Evolutionary conservation across 2,888 invertebrate genomes (phyloP), one percentile per base, ranked within the genome.

Genomic region (Cheilosia impressa): DNA sequence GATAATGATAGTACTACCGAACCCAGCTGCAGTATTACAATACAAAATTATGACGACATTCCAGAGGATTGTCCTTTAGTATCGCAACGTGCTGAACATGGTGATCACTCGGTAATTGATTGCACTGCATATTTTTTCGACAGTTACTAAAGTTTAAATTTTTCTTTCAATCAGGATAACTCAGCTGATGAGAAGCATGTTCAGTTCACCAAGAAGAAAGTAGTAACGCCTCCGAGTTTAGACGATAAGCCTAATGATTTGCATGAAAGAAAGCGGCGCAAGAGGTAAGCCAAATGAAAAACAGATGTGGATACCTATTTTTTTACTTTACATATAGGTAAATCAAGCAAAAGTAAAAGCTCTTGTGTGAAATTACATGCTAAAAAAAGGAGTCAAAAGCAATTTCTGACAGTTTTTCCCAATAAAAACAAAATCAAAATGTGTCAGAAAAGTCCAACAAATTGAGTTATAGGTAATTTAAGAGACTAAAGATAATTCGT

Each of bases 231-330:
- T 76, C 91, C 92, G 79, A 91, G 88, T 87, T 87, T 90, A 87
- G 91, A 90, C 88, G 92, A 92, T 84, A 91, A 91, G 88, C 90
- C 91, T 87, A 89, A 89, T 88, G 92, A 92, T 89, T 89, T 89
- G 89, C 91, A 92, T 89, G 93, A 93, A 88, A 92, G 93, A 87
- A 93, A 93, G 90, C 92, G 93, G 88, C 90, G 93, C 88, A 93
- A 91, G 90, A 93, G 93, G 93, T 93, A 88, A 17, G 34, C 53
- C 38, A 7, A 27, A 27, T 27, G 6, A 6, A 9, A 31, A 7
- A 34, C 34, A 9, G 10, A 10, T 34, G 3, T 34, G 9, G 34
- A 10, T 34, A 27, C 6, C 5, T 27, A 27, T 6, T 6, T 6
- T 6, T 6, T 27, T 6, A 5, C 5, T 27, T 5, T 6, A 5